Conservation (phyloP, 2,113 vertebrate species). For the Onychostoma macrolepis region DNA sequence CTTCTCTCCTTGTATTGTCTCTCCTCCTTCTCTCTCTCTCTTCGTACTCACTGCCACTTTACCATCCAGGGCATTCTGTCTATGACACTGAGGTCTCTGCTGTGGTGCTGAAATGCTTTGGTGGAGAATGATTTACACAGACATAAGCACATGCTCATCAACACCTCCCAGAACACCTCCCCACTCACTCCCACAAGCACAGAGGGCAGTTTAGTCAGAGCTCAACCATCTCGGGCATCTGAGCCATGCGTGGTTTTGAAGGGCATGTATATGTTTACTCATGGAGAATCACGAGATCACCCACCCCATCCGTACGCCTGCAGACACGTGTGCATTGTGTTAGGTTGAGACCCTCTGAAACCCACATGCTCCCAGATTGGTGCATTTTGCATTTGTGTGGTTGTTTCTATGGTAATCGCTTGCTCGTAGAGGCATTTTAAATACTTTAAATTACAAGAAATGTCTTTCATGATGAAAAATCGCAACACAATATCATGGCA, state of each 20-base stretch:
- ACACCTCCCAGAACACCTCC: constrained; percentile 51
- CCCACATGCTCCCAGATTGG: not conserved
- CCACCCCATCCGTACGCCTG: not conserved
- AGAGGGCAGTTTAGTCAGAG: constrained; percentile 51
- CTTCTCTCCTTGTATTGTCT: constrained; percentile 26
- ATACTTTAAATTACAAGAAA: not conserved
- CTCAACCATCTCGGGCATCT: constrained; percentile 44
- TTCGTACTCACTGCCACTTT: constrained; percentile 42
- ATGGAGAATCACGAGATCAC: constrained; percentile 10
- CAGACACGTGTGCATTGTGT: not conserved
- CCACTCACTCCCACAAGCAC: constrained; percentile 52
- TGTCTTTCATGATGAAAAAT: not conserved
- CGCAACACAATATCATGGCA: not conserved
- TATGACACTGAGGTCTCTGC: constrained; percentile 25
- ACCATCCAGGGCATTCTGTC: constrained; percentile 22
- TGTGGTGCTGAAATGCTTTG: constrained; percentile 44
- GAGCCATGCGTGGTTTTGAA: constrained; percentile 29
- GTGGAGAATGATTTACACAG: constrained; percentile 48
- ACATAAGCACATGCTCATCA: constrained; percentile 48
- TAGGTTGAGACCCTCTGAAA: constrained; percentile 31
- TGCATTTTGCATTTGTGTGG: not conserved
- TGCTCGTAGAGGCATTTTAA: not conserved
- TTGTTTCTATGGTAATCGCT: not conserved
- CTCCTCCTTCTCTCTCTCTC: constrained; percentile 46
- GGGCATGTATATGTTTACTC: constrained; percentile 29